A percentile compares a stretch with the other conserved stretches of the same genome.
phyloP scores from a whole-genome alignment of 2,888 invertebrate species.

The Eupithecia exiguata region DNA sequence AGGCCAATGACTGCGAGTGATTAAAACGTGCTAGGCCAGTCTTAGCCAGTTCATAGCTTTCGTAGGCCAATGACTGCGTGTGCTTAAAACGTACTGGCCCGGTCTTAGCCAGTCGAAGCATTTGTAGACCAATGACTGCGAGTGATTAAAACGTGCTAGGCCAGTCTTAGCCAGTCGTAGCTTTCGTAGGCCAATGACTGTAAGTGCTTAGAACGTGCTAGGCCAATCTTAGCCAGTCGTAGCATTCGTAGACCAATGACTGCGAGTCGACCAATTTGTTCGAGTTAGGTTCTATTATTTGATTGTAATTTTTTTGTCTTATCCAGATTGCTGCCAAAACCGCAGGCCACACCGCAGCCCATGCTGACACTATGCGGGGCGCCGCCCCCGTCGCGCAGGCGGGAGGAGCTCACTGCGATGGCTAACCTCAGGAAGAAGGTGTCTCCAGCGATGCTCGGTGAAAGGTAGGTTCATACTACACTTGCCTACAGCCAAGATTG shows the following conservation, averaged over 20 bases:
- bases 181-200: too few species aligned
- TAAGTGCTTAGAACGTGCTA: too few species aligned
- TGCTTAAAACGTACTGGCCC: too few species aligned
- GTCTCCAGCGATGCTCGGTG: constrained; percentile 80
- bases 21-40: not conserved
- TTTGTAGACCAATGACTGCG: not conserved
- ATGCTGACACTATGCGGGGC: constrained; percentile 77
- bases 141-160: not conserved
- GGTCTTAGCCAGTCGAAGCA: not conserved
- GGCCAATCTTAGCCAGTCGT: too few species aligned
- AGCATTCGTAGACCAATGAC: too few species aligned
- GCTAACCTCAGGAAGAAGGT: constrained; percentile 88
- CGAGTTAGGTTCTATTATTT: too few species aligned
- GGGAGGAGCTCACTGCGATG: constrained; percentile 88
- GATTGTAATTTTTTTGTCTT: not conserved
- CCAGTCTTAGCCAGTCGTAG: not conserved
- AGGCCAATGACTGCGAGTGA: not conserved
- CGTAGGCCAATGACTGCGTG: not conserved
- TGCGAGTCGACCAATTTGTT: too few species aligned
- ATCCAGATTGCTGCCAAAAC: constrained; percentile 63
- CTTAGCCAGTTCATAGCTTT: not conserved
- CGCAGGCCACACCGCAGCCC: constrained; percentile 68
- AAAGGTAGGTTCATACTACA: constrained; percentile 53
- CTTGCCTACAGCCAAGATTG: too few species aligned
- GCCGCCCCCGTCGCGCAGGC: constrained; percentile 86